Evolutionary conservation across 2,797 vertebrate species (phyloP), one percentile per base, ranked within the genome.

Genomic region (Babyrousa celebensis): DNA sequence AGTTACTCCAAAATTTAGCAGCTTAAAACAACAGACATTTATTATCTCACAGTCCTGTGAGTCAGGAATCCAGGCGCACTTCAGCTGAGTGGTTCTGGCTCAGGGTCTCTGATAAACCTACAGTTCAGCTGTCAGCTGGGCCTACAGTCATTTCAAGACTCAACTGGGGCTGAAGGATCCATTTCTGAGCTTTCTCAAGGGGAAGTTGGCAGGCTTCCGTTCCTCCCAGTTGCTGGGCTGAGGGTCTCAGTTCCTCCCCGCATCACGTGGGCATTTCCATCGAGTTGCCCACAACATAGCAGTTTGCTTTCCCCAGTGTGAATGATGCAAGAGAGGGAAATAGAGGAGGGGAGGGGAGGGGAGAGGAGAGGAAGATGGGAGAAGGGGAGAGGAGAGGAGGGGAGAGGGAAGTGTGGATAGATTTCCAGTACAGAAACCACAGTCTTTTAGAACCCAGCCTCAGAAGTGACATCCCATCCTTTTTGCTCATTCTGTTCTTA

Each of bases 401-500:
- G 14, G 71, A 25, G 43, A 12, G 9, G 12, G 25, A 77, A 36
- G 70, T 14, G 40, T 58, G 52, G 63, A 20, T 27, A 40, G 52
- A 58, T 78, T 78, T 94, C 29, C 60, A 29, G 32, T n/a, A 48
- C 8, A 60, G 67, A 95, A 67, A 63, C 68, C 74, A 40, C 4
- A 43, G 48, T 85, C 23, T 90, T 67, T 43, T 75, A 68, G 67
- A 67, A 54, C 48, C 58, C 74, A 74, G 36, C 74, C 36, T 74
- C 43, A 10, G 20, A 68, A 70, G n/a, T 65, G 36, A n/a, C 6
- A 11, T 9, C 62, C 18, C 89, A 52, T 56, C 36, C 21, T 3
- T 74, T 92, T 52, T 83, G n/a, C 29, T 94, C 25, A 23, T 85
- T 80, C 43, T 48, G 20, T 62, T 80, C 40, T 84, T 60, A 68